These are phyloP conservation scores for Pao palembangensis DNA, from an alignment of 2,113 vertebrate genomes.

Conservation along the genomic window DNA sequence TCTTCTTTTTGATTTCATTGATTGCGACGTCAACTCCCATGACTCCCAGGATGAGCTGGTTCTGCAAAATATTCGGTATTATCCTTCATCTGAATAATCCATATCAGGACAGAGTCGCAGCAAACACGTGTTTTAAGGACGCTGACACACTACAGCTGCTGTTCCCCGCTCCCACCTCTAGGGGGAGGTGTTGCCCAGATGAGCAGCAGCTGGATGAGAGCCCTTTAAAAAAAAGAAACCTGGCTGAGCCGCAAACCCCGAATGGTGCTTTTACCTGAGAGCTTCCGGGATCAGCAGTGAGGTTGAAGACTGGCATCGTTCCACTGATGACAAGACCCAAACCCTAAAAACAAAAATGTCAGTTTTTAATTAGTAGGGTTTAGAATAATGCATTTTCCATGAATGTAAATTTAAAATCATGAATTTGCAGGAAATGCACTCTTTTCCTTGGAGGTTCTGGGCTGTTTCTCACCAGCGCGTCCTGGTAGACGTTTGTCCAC, in stretches of 20 bases:
- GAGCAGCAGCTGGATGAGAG: conserved; percentile 18
- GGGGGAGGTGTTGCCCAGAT: conserved; percentile 63
- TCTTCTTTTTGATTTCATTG: conserved; percentile 94
- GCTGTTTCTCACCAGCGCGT: conserved; percentile 84
- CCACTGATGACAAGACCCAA: conserved; percentile 95
- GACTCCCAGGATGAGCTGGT: conserved; percentile 95
- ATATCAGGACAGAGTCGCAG: no score
- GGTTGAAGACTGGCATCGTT: conserved; percentile 95
- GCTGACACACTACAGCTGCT: background rate
- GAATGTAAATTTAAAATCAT: background rate
- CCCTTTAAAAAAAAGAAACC: no score
- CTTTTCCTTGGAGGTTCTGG: background rate
- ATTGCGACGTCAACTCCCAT: conserved; percentile 97
- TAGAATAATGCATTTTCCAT: no score
- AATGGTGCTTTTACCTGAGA: conserved; percentile 77
- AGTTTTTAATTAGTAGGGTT: no score
- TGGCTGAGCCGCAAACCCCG: no score
- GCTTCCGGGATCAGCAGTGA: conserved; percentile 80
- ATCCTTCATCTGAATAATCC: background rate
- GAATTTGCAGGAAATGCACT: background rate
- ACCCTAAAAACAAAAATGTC: conserved; percentile 71
- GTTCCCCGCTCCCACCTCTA: conserved; percentile 47
- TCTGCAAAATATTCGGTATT: conserved; percentile 70
- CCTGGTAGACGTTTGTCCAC: conserved; percentile 98
- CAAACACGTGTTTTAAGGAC: background rate